A percentile compares a stretch with the other conserved stretches of the same genome.
Conservation (phyloP, 2,797 vertebrate species). For the Halcyon chelicuti region DNA sequence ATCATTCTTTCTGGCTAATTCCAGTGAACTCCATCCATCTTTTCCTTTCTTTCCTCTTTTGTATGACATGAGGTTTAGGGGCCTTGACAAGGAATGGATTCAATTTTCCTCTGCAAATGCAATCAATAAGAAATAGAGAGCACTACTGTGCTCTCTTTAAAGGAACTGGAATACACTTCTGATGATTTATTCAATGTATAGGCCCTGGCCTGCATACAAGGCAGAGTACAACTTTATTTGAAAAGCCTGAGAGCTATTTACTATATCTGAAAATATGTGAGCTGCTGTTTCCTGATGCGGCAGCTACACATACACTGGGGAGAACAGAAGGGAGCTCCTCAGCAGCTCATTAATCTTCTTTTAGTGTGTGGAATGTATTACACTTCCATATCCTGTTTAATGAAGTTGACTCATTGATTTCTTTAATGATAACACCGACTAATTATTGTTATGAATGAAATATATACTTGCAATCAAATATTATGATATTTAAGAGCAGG, state of each 20-base stretch:
- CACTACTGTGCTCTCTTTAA: constrained; percentile 21
- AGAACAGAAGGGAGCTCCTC: not conserved
- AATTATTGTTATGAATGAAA: not conserved
- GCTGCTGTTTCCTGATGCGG: not conserved
- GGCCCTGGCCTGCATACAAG: not conserved
- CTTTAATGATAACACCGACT: not conserved
- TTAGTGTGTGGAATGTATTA: not conserved
- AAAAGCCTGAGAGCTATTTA: constrained; percentile 49
- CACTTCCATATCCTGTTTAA: not conserved
- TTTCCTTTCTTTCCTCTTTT: not conserved
- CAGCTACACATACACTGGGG: not conserved
- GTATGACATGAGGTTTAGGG: constrained; percentile 38
- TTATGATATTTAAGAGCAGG: not conserved
- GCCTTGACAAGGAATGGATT: constrained; percentile 50
- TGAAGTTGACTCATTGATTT: not conserved
- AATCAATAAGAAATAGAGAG: constrained; percentile 51
- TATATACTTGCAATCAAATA: not conserved
- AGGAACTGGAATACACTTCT: constrained; percentile 45
- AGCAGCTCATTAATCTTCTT: not conserved
- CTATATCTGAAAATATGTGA: constrained; percentile 21
- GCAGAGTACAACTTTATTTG: constrained; percentile 40
- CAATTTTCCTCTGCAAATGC: constrained; percentile 65
- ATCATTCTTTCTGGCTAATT: constrained; percentile 62
- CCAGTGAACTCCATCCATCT: constrained; percentile 22
- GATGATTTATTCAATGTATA: constrained; percentile 68